Evolutionary conservation across 2,113 vertebrate species (phyloP).

Genomic region (Rhinolophus ferrumequinum): DNA sequence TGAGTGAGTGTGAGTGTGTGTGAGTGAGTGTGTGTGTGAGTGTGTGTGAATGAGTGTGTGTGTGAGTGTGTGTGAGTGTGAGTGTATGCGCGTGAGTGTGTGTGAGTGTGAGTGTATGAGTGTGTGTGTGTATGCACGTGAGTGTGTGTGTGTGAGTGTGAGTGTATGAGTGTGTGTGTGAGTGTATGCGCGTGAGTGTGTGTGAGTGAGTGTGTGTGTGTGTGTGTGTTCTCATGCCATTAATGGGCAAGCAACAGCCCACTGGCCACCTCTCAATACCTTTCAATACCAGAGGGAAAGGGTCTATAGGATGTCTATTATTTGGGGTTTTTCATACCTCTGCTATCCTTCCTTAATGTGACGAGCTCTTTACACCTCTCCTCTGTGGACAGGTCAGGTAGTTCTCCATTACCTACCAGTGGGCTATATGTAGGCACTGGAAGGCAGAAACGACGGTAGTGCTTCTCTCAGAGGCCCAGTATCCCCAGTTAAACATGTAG

Average conservation of each 20-base stretch:
- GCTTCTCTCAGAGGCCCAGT: not conserved
- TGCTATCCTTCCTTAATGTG: not conserved
- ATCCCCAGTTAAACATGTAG: not conserved
- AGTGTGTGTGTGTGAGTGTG: not conserved
- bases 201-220: not conserved
- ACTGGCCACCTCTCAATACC: not conserved
- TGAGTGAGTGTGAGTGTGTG: not conserved
- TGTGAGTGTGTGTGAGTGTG: not conserved
- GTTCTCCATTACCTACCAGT: not conserved
- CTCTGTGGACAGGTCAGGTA: not conserved
- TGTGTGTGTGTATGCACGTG: too few relatives aligned
- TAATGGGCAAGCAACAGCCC: not conserved
- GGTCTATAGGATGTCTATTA: not conserved
- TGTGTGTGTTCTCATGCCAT: rapidly evolving
- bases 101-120: not conserved
- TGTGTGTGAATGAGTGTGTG: not conserved
- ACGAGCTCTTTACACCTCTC: not conserved
- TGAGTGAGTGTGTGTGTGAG: not conserved
- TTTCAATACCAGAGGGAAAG: not conserved
- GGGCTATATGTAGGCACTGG: not conserved
- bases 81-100: not conserved
- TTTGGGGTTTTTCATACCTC: not conserved
- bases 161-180: not conserved
- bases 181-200: rapidly evolving
- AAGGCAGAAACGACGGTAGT: not conserved